Evolutionary conservation across 1,140 invertebrate species (phyloP), one percentile per base, ranked within the genome.

Genomic region (Procambarus virginalis): DNA sequence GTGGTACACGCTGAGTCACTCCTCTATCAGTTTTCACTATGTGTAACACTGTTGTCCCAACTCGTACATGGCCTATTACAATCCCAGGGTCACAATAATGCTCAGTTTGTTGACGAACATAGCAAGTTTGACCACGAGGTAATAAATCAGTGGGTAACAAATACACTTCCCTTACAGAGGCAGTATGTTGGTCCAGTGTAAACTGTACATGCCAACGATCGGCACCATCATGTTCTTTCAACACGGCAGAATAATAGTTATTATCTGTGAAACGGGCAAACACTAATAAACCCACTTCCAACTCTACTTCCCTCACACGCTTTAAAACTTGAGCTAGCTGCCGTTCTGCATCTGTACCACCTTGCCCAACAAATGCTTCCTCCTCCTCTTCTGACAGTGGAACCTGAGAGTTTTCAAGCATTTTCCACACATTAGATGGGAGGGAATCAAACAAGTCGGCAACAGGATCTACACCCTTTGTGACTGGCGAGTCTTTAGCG

Each of bases 181-280:
- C 77, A n/a, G 84, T 64, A 20, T 87, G 80, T 46, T 86, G 89
- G 58, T 92, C 91, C 8, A 92, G 22, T 8, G 88, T 92, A 60
- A 90, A 92, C 64, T 91, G 85, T 45, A 92, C 86, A 68, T 91
- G 55, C 91, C 91, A 92, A 5, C 89, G 83, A 68, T 91, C 89
- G 10, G 84, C 70, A 12, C 76, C 82, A 64, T 88, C 82, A 5
- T 73, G 68, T 51, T 79, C 73, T 14, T 81, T 84, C n/a, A 92
- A 81, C 14, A 92, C 78, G 4, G 91, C 91, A n/a, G 91, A 92
- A 45, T 92, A 92, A 75, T 89, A 92, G 73, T 92, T 90, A n/a
- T 92, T 91, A 22, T 92, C 90, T 51, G 76, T 85, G 48, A 91
- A 92, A 34, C 90, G 75, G 14, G 91, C 91, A 82, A 92, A 92